phyloP scores from a whole-genome alignment of 1,140 invertebrate genomes.

The Ylistrum balloti region DNA sequence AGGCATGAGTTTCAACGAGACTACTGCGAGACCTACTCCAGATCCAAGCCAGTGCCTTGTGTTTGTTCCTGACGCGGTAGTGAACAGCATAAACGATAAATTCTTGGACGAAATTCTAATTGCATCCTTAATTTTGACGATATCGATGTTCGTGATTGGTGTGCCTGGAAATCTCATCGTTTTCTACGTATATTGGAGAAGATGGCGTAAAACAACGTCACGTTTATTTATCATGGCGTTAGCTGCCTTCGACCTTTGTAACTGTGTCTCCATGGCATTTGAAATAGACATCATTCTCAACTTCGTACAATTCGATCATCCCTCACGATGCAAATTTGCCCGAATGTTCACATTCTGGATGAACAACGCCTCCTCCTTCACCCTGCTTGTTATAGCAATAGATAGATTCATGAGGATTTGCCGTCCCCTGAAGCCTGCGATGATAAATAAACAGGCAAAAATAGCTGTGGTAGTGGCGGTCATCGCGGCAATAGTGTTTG shows the following conservation, averaged over 20 bases:
- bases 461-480: conserved; percentile 58
- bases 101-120: conserved; percentile 47
- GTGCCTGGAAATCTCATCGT: conserved; percentile 68
- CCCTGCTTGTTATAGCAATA: conserved; percentile 69
- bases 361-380: conserved; percentile 69
- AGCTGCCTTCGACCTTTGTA: conserved; percentile 69
- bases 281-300: conserved; percentile 67
- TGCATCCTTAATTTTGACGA: conserved; percentile 64
- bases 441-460: conserved; percentile 62
- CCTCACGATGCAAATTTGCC: conserved; percentile 67
- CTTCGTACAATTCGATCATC: conserved; percentile 63
- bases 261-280: conserved; percentile 71
- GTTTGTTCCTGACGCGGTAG: neutral
- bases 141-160: conserved; percentile 66
- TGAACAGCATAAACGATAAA: conserved; percentile 42
- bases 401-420: conserved; percentile 74
- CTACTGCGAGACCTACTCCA: neutral
- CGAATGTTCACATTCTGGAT: conserved; percentile 71
- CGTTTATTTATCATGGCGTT: conserved; percentile 66
- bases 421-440: conserved; percentile 59
- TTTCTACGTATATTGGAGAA: conserved; percentile 70
- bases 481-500: conserved; percentile 59
- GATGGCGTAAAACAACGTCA: conserved; percentile 66
- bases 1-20: neutral
- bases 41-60: neutral